A percentile compares a stretch with the other conserved stretches of the same genome.
These are phyloP conservation scores for Agrotis segetum DNA, from an alignment of 2,888 invertebrate genomes.

Conservation along the genomic window DNA sequence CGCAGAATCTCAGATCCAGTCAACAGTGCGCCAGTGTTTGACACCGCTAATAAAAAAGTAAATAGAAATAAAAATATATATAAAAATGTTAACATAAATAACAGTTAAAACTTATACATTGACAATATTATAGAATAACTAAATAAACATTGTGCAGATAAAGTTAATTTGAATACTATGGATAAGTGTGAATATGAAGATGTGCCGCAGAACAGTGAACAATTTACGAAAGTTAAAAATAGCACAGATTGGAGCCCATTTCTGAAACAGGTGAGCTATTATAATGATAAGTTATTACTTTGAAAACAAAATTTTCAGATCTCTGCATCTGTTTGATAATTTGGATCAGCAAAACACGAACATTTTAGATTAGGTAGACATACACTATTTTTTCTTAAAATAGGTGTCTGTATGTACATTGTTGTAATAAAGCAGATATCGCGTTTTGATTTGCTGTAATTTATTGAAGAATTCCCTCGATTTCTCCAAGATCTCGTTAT, in stretches of 20 bases:
- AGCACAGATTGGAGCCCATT: constrained; percentile 25
- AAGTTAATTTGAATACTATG: constrained; percentile 8
- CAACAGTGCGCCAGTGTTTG: not conserved
- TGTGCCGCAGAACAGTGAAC: constrained; percentile 23
- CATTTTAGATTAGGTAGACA: too few relatives aligned
- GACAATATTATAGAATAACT: not conserved
- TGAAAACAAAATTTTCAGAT: too few relatives aligned
- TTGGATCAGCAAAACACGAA: too few relatives aligned
- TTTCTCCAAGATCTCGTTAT: too few relatives aligned
- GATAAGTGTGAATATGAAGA: constrained; percentile 16
- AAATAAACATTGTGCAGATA: not conserved
- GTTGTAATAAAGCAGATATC: too few relatives aligned
- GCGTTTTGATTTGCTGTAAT: too few relatives aligned
- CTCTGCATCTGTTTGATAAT: too few relatives aligned
- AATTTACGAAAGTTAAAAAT: not conserved
- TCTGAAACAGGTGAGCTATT: constrained; percentile 34
- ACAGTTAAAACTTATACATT: not conserved
- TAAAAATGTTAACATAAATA: not conserved
- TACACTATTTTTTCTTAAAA: too few relatives aligned
- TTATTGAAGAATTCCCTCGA: too few relatives aligned
- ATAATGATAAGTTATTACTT: too few relatives aligned
- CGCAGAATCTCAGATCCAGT: not conserved
- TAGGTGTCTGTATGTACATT: too few relatives aligned
- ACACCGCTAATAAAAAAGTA: not conserved
- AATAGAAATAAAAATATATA: not conserved